A percentile compares a stretch with the other conserved stretches of the same genome.
phyloP scores from a whole-genome alignment of 2,113 vertebrate genomes.

The Corythornis vintsioides region DNA sequence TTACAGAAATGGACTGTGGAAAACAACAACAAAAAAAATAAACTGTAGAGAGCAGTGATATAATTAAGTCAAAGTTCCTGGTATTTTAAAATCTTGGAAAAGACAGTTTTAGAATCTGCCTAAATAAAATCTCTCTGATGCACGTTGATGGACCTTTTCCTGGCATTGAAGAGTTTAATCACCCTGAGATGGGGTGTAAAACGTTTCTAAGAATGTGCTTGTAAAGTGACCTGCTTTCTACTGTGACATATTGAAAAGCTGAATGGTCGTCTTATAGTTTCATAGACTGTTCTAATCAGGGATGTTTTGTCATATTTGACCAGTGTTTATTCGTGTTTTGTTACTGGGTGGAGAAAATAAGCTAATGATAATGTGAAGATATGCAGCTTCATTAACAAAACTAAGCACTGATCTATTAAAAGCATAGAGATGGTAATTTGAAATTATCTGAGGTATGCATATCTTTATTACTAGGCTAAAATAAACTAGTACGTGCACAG shows the following conservation, averaged over 20 bases:
- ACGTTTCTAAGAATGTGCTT: not conserved
- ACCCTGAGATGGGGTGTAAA: not conserved
- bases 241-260: not conserved
- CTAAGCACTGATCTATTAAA: not conserved
- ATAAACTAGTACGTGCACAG: not conserved
- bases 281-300: not conserved
- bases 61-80: not conserved
- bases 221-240: not conserved
- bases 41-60: not conserved
- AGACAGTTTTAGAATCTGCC: not conserved
- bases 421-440: not conserved
- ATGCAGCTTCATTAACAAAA: not conserved
- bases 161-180: not conserved
- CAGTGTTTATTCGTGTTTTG: not conserved
- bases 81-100: not conserved
- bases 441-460: not conserved
- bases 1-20: not conserved
- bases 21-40: not conserved
- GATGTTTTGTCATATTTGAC: not conserved
- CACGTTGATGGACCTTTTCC: not conserved
- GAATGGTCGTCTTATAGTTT: not conserved
- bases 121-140: not conserved
- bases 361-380: not conserved
- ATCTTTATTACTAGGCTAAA: not conserved
- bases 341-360: not conserved